Base-by-base conservation (phyloP, 92 coral and sea anemone species). In the Galaxea fascicularis region DNA sequence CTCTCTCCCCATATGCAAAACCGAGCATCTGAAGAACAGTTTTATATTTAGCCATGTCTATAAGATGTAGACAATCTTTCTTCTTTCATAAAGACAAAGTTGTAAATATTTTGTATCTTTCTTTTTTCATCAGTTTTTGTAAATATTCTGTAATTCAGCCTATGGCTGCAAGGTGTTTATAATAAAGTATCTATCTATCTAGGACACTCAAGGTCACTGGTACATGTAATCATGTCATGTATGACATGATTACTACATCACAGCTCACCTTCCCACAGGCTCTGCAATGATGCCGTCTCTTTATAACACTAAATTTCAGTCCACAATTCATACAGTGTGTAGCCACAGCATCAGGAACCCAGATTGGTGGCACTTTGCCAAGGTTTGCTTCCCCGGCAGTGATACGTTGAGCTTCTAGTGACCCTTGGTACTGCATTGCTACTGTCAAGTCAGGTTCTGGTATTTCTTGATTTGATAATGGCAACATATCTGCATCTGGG, bases 331-430 rank as follows among this genome's bases (percentile, higher is more conserved):
- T 94, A 66, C 99, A 96, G 71, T 90, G 94, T 27, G 90, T 86
- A 44, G 95, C 99, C 16, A 88, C 95, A n/a, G 89, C 71, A 66
- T 96, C 99, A 20, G 99, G 99, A 5, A 96, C 94, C 99, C 99
- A 96, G 10, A 92, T 77, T 30, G 99, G 99, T 17, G 98, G 95
- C 49, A 90, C 98, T 69, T 77, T 92, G 5, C 99, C 99, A 70
- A 96, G 95, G 88, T 90, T 87, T 10, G 98, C 90, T 63, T 94
- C 98, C 14, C 98, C 98, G 62, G 95, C 85, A 57, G 93, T 91
- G 57, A 94, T 91, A 25, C 87, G 89, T 8, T 85, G 86, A 26
- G 94, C 89, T 29, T 78, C 81, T 44, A 65, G 30, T 39, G 86
- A 56, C 14, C 47, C 86, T 0, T 70, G 86, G 17, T 78, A 58